Conservation (phyloP, 2,888 invertebrate genomes). For the Melikaiella ostensackeni region DNA sequence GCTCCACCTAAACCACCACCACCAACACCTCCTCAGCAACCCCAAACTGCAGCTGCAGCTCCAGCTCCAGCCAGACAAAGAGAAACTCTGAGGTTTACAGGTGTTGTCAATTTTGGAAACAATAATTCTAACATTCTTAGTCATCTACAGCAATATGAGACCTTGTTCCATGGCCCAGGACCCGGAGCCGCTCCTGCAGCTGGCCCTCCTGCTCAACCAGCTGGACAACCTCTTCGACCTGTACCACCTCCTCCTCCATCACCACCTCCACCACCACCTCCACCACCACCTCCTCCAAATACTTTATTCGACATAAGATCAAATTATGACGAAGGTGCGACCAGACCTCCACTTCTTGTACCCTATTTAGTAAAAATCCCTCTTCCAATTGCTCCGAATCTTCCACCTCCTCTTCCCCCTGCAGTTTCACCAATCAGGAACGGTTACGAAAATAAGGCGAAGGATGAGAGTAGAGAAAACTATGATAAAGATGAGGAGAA, state of each 20-base stretch:
- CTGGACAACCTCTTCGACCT: constrained; percentile 38
- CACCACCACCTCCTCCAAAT: constrained; percentile 39
- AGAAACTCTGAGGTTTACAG: constrained; percentile 72
- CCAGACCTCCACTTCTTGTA: constrained; percentile 54
- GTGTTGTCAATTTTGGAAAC: constrained; percentile 73
- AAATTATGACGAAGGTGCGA: constrained; percentile 24
- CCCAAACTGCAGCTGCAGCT: constrained; percentile 41
- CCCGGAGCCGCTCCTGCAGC: constrained; percentile 39
- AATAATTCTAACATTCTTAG: constrained; percentile 64
- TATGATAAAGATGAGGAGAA: constrained; percentile 17
- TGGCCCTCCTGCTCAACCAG: constrained; percentile 40
- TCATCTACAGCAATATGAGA: constrained; percentile 72
- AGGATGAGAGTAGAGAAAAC: background rate
- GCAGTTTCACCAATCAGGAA: constrained; percentile 44
- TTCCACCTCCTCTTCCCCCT: constrained; percentile 58
- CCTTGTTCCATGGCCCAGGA: constrained; percentile 65
- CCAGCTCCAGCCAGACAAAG: constrained; percentile 58
- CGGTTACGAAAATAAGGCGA: constrained; percentile 10
- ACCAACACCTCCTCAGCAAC: constrained; percentile 33
- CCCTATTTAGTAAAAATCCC: constrained; percentile 71
- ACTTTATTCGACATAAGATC: background rate
- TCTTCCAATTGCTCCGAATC: constrained; percentile 66
- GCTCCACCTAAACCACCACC: constrained; percentile 41
- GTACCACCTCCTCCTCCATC: constrained; percentile 43
- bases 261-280: background rate